Evolutionary conservation across 2,113 vertebrate genomes (phyloP).

Genomic region (Poeciliopsis turrubarensis): DNA sequence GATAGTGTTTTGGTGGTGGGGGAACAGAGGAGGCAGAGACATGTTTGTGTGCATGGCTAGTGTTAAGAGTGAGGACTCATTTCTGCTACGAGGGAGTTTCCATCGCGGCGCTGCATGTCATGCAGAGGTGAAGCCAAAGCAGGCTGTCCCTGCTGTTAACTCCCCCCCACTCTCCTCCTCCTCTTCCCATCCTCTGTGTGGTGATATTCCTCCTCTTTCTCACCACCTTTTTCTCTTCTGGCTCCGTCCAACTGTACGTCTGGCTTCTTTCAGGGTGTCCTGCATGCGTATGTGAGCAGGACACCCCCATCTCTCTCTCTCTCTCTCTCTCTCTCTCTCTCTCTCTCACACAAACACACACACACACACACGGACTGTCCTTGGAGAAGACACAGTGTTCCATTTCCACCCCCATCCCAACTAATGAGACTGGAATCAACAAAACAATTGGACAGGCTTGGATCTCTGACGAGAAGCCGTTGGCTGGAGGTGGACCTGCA

Average conservation of each 20-base stretch:
- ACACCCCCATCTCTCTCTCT: conserved; percentile 30
- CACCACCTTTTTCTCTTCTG: conserved; percentile 38
- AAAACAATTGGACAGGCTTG: conserved; percentile 48
- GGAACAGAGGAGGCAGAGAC: conserved; percentile 12
- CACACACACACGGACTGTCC: conserved; percentile 37
- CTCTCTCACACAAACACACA: conserved; percentile 10
- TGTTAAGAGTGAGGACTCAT: conserved; percentile 51
- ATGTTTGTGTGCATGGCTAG: conserved; percentile 71
- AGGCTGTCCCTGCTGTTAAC: conserved; percentile 34
- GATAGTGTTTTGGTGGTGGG: conserved; percentile 18
- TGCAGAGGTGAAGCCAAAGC: conserved; percentile 64
- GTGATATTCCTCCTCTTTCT: conserved; percentile 30
- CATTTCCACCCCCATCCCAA: conserved; percentile 37
- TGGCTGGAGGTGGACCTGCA: conserved; percentile 47
- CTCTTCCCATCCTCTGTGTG: background rate
- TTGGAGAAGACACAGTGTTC: conserved; percentile 68
- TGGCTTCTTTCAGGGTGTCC: conserved; percentile 63
- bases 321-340: conserved; percentile 1
- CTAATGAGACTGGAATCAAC: conserved; percentile 67
- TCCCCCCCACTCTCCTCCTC: conserved; percentile 21
- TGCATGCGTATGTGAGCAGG: conserved; percentile 43
- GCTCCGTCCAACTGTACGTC: conserved; percentile 45
- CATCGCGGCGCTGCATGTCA: conserved; percentile 64
- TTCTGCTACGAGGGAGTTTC: conserved; percentile 53
- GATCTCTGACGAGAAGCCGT: conserved; percentile 39